Base-by-base conservation (phyloP, 1,140 invertebrate genomes). In the Panagrolaimus sp. region DNA sequence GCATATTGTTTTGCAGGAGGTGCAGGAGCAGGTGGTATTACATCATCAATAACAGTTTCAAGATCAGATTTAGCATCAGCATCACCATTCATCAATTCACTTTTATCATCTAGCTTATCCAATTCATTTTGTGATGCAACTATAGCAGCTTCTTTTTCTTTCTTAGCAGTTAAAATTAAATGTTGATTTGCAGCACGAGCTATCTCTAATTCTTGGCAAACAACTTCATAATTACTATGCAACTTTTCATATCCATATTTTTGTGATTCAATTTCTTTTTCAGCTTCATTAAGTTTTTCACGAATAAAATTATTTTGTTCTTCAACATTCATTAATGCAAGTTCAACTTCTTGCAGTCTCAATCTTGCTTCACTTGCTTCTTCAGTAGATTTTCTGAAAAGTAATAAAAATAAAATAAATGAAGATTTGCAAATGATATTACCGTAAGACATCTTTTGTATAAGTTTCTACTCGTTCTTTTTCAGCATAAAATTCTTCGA, bases 251-350 rank as follows among this genome's bases (percentile, higher is more conserved):
- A 65, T 13, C 74, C 66, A 38, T 65, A 66, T 31, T 72, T 51
- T 20, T 69, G 67, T 14, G 63, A 25, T 5, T 31, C 53, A 9
- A 75, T 20, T 65, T 75, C 64, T 1, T 42, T 43, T 47, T 75
- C 71, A 38, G 65, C 66, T 4, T 78, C 72, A 9, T 51, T 13
- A 31, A 67, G 70, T 7, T 63, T 73, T 16, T 66, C 46, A 27
- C 66, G 47, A 1, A 75, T 51, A 46, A 70, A 74, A 5, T 42
- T n/a, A 31, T 72, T 77, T 43, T 75, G 76, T 13, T 78, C 68
- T 20, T 75, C 73, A 38, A 78, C 57, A 53, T 78, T 75, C 27
- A 71, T 31, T 43, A 75, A 62, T 2, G 38, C 44, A 31, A 63
- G 73, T 25, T 75, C 71, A 1, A 51, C 57, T 38, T 75, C 72